These are phyloP conservation scores for Adelosebastes latens DNA, from an alignment of 2,797 vertebrate species.

Conservation along the genomic window DNA sequence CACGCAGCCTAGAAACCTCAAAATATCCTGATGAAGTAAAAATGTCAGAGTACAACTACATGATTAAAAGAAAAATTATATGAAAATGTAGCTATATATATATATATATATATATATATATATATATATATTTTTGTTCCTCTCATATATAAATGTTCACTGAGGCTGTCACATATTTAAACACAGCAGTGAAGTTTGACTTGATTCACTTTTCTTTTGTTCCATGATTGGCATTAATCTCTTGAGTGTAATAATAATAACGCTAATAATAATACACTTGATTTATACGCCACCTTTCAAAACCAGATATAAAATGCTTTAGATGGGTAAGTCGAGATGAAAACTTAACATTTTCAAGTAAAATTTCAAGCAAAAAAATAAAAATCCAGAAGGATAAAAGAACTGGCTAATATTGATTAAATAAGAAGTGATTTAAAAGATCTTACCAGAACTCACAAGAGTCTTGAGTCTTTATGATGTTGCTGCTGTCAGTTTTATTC, in stretches of 20 bases:
- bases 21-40: background rate
- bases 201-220: background rate
- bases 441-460: background rate
- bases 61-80: background rate
- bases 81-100: background rate
- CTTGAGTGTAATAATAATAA: background rate
- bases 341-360: accelerated
- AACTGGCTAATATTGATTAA: background rate
- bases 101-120: too few relatives aligned
- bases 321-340: background rate
- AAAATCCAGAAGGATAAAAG: background rate
- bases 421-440: background rate
- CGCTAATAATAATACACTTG: background rate
- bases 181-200: background rate
- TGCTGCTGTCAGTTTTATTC: background rate
- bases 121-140: background rate
- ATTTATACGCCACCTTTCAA: background rate
- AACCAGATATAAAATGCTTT: background rate
- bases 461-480: background rate
- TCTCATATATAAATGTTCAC: background rate
- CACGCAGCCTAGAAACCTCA: background rate
- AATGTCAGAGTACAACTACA: background rate
- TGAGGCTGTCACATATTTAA: background rate
- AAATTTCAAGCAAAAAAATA: background rate
- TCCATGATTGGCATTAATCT: background rate